phyloP scores from a whole-genome alignment of 2,113 vertebrate species.

The Arvicanthis niloticus region DNA sequence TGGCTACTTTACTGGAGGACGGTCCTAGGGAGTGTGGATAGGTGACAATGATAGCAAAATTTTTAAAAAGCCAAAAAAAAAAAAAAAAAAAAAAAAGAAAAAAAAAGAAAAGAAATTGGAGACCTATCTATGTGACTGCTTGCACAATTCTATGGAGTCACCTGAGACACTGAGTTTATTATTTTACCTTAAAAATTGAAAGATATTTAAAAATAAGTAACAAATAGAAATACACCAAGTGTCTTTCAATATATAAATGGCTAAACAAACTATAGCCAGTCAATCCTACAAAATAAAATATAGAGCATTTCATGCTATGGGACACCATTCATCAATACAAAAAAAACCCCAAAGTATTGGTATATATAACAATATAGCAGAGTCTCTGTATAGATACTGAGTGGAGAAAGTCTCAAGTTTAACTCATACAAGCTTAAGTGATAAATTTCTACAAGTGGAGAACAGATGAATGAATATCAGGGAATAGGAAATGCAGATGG shows the following conservation, averaged over 20 bases:
- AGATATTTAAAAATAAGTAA: constrained; percentile 23
- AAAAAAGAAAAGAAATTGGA: not conserved
- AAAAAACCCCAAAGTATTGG: not conserved
- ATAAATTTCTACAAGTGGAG: not conserved
- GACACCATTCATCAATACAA: not conserved
- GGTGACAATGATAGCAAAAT: not conserved
- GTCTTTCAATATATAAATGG: not conserved
- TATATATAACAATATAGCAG: not conserved
- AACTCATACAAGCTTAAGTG: not conserved
- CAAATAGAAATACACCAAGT: not conserved
- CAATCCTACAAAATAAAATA: not conserved
- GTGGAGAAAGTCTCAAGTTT: not conserved
- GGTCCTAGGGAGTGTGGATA: not conserved
- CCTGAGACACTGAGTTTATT: not conserved
- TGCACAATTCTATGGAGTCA: not conserved
- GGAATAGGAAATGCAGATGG: not conserved
- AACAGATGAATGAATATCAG: not conserved
- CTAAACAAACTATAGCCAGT: not conserved
- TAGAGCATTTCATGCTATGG: not conserved
- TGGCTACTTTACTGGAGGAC: not conserved
- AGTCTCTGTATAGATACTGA: not conserved
- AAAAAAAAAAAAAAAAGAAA: not conserved
- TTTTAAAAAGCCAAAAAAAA: not conserved
- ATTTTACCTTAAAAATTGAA: not conserved
- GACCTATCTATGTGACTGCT: not conserved